These are phyloP conservation scores for Nymphalis io DNA, from an alignment of 1,140 invertebrate genomes.

Conservation along the genomic window DNA sequence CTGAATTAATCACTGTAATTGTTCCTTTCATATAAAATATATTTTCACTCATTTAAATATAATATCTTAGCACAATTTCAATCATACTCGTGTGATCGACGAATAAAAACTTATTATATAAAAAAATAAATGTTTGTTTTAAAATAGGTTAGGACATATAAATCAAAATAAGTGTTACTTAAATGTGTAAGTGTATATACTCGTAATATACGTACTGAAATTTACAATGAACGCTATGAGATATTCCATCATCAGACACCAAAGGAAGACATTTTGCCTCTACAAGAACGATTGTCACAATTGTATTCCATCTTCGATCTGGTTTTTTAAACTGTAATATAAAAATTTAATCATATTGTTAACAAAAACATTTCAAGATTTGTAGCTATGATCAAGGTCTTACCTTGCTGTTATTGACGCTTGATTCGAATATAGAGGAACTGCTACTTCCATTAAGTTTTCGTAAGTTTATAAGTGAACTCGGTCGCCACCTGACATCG, in stretches of 20 bases:
- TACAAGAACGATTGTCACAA: constrained; percentile 96
- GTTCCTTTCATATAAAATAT: too few relatives aligned
- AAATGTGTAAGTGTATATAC: background rate
- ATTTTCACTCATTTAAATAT: too few relatives aligned
- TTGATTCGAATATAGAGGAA: constrained; percentile 38
- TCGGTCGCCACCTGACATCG: constrained; percentile 49
- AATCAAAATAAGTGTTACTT: too few relatives aligned
- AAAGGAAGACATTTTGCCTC: constrained; percentile 93
- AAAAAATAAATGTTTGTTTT: too few relatives aligned
- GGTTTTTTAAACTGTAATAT: constrained; percentile 32
- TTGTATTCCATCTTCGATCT: constrained; percentile 77
- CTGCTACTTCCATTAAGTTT: constrained; percentile 30
- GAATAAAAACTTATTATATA: too few relatives aligned
- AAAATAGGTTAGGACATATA: too few relatives aligned
- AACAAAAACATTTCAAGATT: background rate
- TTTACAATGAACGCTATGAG: constrained; percentile 95
- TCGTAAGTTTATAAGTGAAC: constrained; percentile 42
- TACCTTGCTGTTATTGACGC: constrained; percentile 31
- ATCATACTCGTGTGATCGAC: too few relatives aligned
- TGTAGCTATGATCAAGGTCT: background rate
- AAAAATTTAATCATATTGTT: background rate
- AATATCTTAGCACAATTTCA: too few relatives aligned
- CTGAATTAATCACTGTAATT: background rate
- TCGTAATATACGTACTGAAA: constrained; percentile 86
- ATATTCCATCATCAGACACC: constrained; percentile 90